Percentiles rank a stretch among this genome's conserved stretches.
phyloP scores from a whole-genome alignment of 2,888 invertebrate species.

The Hydriomena furcata region DNA sequence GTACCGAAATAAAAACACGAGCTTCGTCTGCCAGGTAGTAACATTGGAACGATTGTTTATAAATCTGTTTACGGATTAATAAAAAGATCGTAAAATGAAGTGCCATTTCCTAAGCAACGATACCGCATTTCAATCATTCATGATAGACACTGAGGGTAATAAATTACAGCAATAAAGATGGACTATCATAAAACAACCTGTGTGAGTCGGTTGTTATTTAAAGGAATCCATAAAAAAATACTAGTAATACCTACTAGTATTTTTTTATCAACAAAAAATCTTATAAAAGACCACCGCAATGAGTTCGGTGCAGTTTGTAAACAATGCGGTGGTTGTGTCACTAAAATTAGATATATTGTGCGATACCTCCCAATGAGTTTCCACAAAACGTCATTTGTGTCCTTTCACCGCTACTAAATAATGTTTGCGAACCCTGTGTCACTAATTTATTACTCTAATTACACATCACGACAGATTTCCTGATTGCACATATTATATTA shows the following conservation, averaged over 20 bases:
- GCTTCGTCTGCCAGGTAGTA: constrained; percentile 1
- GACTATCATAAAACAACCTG: constrained; percentile 59
- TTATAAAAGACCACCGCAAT: constrained; percentile 75
- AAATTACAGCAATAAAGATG: constrained; percentile 54
- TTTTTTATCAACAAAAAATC: constrained; percentile 66
- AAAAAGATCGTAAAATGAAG: constrained; percentile 38
- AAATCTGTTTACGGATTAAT: constrained; percentile 35
- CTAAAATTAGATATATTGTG: constrained; percentile 56
- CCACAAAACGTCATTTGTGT: background rate
- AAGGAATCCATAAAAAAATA: constrained; percentile 70
- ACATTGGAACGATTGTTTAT: constrained; percentile 32
- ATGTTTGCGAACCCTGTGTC: no score
- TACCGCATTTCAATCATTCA: constrained; percentile 49
- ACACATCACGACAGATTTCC: no score
- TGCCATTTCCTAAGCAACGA: constrained; percentile 24
- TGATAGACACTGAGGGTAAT: constrained; percentile 53
- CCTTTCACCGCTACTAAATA: no score
- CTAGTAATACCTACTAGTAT: no score
- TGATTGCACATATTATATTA: no score
- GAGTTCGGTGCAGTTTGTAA: constrained; percentile 51
- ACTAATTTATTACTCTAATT: no score
- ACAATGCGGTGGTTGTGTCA: constrained; percentile 66
- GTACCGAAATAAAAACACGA: background rate
- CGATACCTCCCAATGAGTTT: constrained; percentile 2
- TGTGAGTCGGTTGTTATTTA: constrained; percentile 66